Base-by-base conservation (phyloP, 2,113 vertebrate genomes). In the Ceyx melanurus region DNA sequence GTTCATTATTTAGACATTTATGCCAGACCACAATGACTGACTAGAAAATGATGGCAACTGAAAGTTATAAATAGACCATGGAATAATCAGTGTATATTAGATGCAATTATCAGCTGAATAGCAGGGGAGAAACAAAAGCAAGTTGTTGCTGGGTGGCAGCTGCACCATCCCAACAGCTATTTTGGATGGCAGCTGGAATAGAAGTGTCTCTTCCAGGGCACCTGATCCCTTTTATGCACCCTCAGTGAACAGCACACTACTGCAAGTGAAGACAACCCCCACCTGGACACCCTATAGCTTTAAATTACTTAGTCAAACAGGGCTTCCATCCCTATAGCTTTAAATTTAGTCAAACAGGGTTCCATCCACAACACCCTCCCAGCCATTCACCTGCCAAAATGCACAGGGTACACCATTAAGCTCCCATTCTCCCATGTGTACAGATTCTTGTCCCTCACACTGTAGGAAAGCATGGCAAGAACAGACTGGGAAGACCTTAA, bases 381-480 rank as follows among this genome's bases (percentile, higher is more conserved):
- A 51, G 16, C 15, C 11, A 94, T 23, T 98, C 95, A 64, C 96
- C 97, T 42, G 96, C 96, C 67, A 97, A 97, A 97, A 98, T 94
- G 97, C 11, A 99, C 98, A 60, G 98, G 98, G 51, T 98, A 99
- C 7, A 98, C 92, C 96, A 97, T 98, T 74, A 99, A 92, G 29
- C 97, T 98, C 48, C 98, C 97, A 3, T 98, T 97, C 92, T 99
- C 99, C 99, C 99, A 99, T 0, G 98, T 98, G 11, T 99, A 99
- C 89, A 99, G 92, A 23, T 97, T 97, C 75, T 96, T 97, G 82
- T 99, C 98, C 86, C 98, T 97, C 35, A 98, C 97, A 37, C 98
- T 99, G 93, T 99, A 99, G 0, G 99, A 99, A 15, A 99, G 95
- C 99, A 99, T 99, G 9, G 99, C 98, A 79, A 99, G 98, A 33